These are phyloP conservation scores for Penaeus indicus DNA, from an alignment of 1,140 invertebrate genomes.

Conservation along the genomic window DNA sequence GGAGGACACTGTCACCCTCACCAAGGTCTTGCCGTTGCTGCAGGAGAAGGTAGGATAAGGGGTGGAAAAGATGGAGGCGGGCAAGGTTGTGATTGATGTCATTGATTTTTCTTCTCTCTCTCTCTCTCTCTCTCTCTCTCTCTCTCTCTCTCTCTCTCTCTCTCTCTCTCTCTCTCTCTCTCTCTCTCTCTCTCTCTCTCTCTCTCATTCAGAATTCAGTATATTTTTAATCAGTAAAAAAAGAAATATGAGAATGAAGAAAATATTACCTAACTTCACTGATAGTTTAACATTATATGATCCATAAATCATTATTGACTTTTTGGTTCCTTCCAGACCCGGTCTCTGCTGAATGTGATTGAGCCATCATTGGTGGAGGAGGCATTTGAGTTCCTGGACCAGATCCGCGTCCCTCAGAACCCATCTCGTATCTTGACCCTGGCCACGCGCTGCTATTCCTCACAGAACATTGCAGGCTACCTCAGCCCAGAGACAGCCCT, in stretches of 20 bases:
- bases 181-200: constrained; percentile 1
- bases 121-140: background rate
- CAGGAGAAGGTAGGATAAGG: constrained; percentile 56
- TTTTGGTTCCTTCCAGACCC: constrained; percentile 72
- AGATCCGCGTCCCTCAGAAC: constrained; percentile 73
- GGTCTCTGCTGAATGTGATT: constrained; percentile 84
- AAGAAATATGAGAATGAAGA: background rate
- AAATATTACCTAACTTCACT: too few species aligned
- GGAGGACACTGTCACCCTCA: constrained; percentile 32
- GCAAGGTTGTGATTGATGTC: background rate
- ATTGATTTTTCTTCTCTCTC: background rate
- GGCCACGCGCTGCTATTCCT: constrained; percentile 58
- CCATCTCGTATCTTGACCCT: constrained; percentile 62
- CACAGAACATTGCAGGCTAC: constrained; percentile 60
- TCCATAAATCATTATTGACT: background rate
- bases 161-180: constrained; percentile 6
- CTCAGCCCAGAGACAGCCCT: constrained; percentile 62
- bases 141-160: constrained; percentile 5
- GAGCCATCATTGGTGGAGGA: constrained; percentile 87
- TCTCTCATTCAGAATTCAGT: background rate
- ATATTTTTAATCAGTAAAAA: background rate
- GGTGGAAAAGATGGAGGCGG: background rate
- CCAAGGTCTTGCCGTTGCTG: constrained; percentile 41
- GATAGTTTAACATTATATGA: background rate
- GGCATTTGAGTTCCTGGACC: constrained; percentile 84